Conservation (phyloP, 1,140 invertebrate genomes). For the Drosophila azteca region DNA sequence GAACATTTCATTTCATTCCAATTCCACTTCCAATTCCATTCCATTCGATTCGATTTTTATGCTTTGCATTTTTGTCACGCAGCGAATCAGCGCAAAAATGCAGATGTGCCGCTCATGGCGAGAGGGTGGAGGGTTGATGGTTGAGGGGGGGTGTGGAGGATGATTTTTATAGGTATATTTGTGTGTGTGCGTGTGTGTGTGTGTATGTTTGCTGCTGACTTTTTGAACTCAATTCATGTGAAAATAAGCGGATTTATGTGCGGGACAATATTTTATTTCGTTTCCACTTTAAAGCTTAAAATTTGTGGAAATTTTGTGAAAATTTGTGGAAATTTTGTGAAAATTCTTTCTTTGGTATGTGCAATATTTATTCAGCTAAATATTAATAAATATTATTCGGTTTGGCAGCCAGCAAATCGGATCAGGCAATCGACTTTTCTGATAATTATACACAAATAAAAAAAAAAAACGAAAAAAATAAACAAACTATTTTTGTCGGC, state of each 20-base stretch:
- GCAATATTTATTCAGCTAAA: conserved; percentile 1
- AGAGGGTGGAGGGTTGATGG: background rate
- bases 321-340: conserved; percentile 5
- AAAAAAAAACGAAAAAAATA: background rate
- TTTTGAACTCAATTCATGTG: conserved; percentile 47
- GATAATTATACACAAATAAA: conserved; percentile 1
- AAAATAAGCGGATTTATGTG: conserved; percentile 59
- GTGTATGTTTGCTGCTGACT: conserved; percentile 35
- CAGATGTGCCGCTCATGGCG: conserved; percentile 26
- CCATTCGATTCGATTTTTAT: conserved; percentile 1
- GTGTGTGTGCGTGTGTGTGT: too few species aligned
- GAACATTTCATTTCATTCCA: too few species aligned
- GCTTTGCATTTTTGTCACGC: conserved; percentile 50
- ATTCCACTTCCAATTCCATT: too few species aligned
- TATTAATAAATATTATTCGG: conserved; percentile 30
- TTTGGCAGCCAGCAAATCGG: background rate
- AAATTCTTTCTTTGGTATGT: background rate
- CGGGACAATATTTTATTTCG: conserved; percentile 9
- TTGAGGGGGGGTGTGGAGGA: too few species aligned
- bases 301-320: conserved; percentile 17
- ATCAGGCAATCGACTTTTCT: background rate
- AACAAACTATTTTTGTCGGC: too few species aligned
- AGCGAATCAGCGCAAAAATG: conserved; percentile 42
- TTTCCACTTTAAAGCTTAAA: background rate
- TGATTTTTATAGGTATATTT: too few species aligned